Base-by-base conservation (phyloP, 2,888 invertebrate species). In the Drosophila engyochracea region DNA sequence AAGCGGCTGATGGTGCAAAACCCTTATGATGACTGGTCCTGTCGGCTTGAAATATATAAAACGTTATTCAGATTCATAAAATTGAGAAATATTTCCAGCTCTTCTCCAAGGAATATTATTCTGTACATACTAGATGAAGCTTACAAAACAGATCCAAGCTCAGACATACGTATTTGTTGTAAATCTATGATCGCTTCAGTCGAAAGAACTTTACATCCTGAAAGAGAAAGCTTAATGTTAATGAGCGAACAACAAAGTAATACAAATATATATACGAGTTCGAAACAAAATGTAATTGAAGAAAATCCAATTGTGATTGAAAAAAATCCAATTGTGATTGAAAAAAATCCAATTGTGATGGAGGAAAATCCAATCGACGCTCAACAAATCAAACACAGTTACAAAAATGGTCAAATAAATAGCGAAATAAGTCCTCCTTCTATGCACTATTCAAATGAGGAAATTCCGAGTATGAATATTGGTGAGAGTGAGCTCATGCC, bases 11-110 rank as follows among this genome's bases (percentile, higher is more conserved):
- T 30, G n/a, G n/a, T 57, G 3, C 37, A 72, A 30, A 19, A n/a
- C 47, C 57, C 60, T 10, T 79, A 79, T 44, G 64, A 37, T 19
- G 55, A 75, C 22, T 79, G 76, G 79, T 16, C 52, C 0, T 79
- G 63, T 54, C 79, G 79, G 22, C 33, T 76, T 5, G 79, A 71
- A 62, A 28, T 79, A 19, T 76, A 76, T 39, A 62, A 72, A 31
- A 59, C 76, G 7, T 25, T 79, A 59, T 67, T 64, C 9, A 30
- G 14, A 14, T 72, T 70, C 37, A 47, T 76, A 0, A 52, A 37
- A 49, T 52, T 54, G 10, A 62, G 72, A 52, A 79, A 76, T 59
- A 54, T 62, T 0, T 53, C 57, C 0, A 68, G 35, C 12, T 12
- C 61, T 51, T 59, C 62, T 16, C 76, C 76, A 28, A 31, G 33